Conservation (phyloP, 2,113 vertebrate species). For the Grus americana region DNA sequence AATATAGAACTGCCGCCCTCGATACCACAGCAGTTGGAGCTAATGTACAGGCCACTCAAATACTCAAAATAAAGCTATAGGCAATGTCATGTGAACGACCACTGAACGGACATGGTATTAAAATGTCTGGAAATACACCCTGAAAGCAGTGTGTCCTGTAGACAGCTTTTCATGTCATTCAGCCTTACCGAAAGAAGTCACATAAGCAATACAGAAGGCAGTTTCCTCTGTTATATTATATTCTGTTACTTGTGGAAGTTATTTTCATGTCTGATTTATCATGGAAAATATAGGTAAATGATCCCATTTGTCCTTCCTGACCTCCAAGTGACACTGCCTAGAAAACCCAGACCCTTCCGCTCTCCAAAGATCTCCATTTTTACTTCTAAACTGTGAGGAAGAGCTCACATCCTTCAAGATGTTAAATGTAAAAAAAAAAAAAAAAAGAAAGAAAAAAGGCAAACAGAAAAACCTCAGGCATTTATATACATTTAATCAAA, state of each 20-base stretch:
- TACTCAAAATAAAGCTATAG: background rate
- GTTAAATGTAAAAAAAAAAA: background rate
- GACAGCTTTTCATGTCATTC: background rate
- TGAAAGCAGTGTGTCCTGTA: background rate
- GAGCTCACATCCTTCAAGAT: background rate
- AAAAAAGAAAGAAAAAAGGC: background rate
- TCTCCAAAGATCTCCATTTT: background rate
- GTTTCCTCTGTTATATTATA: background rate
- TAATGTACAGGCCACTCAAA: background rate
- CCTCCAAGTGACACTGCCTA: background rate
- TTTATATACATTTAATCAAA: background rate
- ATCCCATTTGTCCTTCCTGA: background rate
- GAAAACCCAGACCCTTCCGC: background rate
- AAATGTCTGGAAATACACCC: background rate
- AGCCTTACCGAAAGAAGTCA: background rate
- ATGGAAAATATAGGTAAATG: background rate
- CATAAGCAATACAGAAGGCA: background rate
- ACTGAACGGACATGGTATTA: background rate
- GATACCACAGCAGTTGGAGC: background rate
- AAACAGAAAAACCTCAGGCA: background rate
- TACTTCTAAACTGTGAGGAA: background rate
- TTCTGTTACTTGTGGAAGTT: background rate
- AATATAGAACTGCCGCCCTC: background rate
- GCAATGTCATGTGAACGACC: background rate
- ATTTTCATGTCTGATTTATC: background rate